Evolutionary conservation across 2,113 vertebrate species (phyloP).

Genomic region (Ardeotis arabs): DNA sequence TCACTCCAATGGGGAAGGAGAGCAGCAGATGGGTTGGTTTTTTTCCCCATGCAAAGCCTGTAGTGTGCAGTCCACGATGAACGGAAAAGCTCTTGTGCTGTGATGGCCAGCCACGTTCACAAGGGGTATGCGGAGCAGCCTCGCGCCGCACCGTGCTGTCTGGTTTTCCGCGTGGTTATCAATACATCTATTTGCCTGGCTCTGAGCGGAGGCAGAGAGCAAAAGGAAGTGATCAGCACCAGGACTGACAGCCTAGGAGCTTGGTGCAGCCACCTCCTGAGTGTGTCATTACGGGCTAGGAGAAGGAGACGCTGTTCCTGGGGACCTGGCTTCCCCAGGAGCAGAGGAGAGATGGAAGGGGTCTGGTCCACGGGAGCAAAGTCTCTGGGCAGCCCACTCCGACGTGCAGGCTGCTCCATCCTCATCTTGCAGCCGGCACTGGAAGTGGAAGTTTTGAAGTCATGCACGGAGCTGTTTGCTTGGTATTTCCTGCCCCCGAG

Average conservation of each 20-base stretch:
- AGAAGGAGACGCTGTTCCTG: not conserved
- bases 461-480: constrained; percentile 32
- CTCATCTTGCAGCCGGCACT: not conserved
- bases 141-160: accelerated
- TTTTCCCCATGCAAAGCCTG: not conserved
- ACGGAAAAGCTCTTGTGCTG: not conserved
- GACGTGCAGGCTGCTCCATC: not conserved
- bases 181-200: not conserved
- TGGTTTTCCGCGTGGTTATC: not conserved
- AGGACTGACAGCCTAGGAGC: not conserved
- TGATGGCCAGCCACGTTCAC: not conserved
- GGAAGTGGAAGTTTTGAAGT: constrained; percentile 60
- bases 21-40: not conserved
- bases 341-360: not conserved
- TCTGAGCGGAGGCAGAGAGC: not conserved
- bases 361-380: not conserved
- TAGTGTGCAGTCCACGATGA: not conserved
- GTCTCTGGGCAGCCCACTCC: not conserved
- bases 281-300: not conserved
- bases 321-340: not conserved
- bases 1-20: no score
- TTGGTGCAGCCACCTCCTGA: not conserved
- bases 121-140: not conserved
- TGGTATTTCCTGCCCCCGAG: constrained; percentile 64
- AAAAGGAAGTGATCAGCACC: not conserved